Percentiles rank a stretch among this genome's conserved stretches.
Conservation (phyloP, 2,888 invertebrate genomes). For the Scrobipalpa atriplicella region DNA sequence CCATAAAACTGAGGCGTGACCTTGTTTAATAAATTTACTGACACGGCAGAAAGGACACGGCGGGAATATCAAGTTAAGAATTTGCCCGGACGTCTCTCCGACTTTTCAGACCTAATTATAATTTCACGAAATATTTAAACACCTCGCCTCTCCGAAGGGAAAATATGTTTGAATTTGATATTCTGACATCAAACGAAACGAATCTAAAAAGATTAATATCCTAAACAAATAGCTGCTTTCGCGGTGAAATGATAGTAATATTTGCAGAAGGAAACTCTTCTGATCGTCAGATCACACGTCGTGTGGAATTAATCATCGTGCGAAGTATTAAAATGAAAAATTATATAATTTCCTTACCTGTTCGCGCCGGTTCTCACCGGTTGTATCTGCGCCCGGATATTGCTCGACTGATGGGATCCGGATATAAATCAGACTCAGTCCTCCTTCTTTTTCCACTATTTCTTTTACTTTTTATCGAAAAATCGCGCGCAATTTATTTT, state of each 20-base stretch:
- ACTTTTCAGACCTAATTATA: slow-evolving; percentile 43
- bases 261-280: background rate
- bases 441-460: slow-evolving; percentile 48
- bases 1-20: slow-evolving; percentile 69
- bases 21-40: slow-evolving; percentile 54
- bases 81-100: slow-evolving; percentile 41
- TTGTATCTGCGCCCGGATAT: slow-evolving; percentile 57
- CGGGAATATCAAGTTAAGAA: slow-evolving; percentile 60
- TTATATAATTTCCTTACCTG: slow-evolving; percentile 61
- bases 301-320: slow-evolving; percentile 46
- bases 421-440: slow-evolving; percentile 63
- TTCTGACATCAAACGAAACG: background rate
- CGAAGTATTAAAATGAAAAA: slow-evolving; percentile 53
- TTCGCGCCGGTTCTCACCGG: slow-evolving; percentile 44
- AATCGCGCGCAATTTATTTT: slow-evolving; percentile 42
- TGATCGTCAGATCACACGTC: slow-evolving; percentile 27
- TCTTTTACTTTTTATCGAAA: slow-evolving; percentile 50
- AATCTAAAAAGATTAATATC: background rate
- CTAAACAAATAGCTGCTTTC: background rate
- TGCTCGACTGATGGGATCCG: slow-evolving; percentile 66
- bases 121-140: slow-evolving; percentile 28
- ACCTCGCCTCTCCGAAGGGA: background rate
- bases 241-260: background rate
- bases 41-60: slow-evolving; percentile 43
- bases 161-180: slow-evolving; percentile 1